Evolutionary conservation across 2,113 vertebrate genomes (phyloP).

Genomic region (Phoxinus phoxinus): DNA sequence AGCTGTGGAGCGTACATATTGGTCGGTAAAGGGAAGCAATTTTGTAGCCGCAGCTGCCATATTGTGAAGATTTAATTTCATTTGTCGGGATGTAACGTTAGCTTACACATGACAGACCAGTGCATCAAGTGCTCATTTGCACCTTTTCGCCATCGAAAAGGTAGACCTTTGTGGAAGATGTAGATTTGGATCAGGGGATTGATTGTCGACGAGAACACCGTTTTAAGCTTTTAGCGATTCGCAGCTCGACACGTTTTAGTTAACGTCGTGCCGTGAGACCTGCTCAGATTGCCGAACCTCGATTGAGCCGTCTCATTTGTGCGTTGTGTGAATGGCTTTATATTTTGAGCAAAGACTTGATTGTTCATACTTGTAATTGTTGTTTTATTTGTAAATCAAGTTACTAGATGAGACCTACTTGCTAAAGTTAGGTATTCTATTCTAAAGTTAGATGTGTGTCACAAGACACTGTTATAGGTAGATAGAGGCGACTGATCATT

Average conservation of each 20-base stretch:
- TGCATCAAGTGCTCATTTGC: constrained; percentile 39
- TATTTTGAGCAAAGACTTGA: constrained; percentile 29
- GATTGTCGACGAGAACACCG: constrained; percentile 38
- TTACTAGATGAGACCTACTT: constrained; percentile 46
- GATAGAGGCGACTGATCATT: constrained; percentile 42
- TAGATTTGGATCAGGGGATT: constrained; percentile 31
- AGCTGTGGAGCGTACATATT: constrained; percentile 6
- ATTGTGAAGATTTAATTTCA: neutral
- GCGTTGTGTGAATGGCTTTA: constrained; percentile 37
- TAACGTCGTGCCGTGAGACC: neutral
- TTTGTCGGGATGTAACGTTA: constrained; percentile 47
- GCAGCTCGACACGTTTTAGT: constrained; percentile 20
- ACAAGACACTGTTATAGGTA: constrained; percentile 33
- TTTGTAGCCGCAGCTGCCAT: neutral
- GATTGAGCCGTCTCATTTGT: constrained; percentile 22
- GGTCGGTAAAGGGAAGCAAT: constrained; percentile 19
- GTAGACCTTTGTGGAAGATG: neutral
- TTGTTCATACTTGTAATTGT: constrained; percentile 40
- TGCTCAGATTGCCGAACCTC: neutral
- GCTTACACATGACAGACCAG: constrained; percentile 42
- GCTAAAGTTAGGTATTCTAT: constrained; percentile 40
- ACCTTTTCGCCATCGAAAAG: constrained; percentile 17
- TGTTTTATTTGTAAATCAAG: constrained; percentile 48
- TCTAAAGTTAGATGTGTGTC: constrained; percentile 13
- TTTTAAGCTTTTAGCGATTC: constrained; percentile 41